phyloP scores from a whole-genome alignment of 2,113 vertebrate species.

The Pseudorasbora parva region DNA sequence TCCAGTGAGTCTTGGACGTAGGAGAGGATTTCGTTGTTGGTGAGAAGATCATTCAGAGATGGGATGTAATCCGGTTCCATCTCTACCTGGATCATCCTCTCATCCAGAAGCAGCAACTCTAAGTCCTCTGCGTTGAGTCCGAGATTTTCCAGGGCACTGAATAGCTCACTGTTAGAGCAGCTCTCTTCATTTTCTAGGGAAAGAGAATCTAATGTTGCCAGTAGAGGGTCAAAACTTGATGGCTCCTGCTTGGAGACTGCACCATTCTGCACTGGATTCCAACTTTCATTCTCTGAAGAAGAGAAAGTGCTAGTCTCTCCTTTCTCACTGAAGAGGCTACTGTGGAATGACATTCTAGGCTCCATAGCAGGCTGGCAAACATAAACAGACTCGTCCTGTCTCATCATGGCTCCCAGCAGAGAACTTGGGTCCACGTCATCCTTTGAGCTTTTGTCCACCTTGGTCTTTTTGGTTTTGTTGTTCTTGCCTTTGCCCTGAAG shows the following conservation, averaged over 20 bases:
- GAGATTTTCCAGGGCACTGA: constrained; percentile 75
- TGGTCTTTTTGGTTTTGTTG: constrained; percentile 71
- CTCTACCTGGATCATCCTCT: constrained; percentile 79
- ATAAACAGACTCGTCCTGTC: constrained; percentile 72
- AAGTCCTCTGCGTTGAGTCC: constrained; percentile 80
- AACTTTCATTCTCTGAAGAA: constrained; percentile 52
- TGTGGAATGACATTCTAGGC: constrained; percentile 64
- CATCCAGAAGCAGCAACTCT: constrained; percentile 80
- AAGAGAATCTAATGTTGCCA: constrained; percentile 77
- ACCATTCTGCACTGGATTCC: constrained; percentile 55
- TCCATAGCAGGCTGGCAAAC: constrained; percentile 69
- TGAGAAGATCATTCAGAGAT: constrained; percentile 68
- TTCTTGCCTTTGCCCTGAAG: constrained; percentile 66
- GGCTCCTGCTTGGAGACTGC: constrained; percentile 27
- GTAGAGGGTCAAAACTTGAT: constrained; percentile 73
- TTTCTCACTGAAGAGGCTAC: constrained; percentile 60
- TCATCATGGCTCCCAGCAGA: constrained; percentile 73
- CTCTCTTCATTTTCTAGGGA: constrained; percentile 68
- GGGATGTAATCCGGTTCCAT: constrained; percentile 68
- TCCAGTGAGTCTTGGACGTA: constrained; percentile 70
- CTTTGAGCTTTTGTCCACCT: constrained; percentile 60
- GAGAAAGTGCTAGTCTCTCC: constrained; percentile 39
- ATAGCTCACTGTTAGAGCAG: constrained; percentile 77
- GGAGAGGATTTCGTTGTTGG: constrained; percentile 76
- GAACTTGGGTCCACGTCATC: constrained; percentile 68